Conservation (phyloP, 1,140 invertebrate genomes). For the Asbolus verrucosus region DNA sequence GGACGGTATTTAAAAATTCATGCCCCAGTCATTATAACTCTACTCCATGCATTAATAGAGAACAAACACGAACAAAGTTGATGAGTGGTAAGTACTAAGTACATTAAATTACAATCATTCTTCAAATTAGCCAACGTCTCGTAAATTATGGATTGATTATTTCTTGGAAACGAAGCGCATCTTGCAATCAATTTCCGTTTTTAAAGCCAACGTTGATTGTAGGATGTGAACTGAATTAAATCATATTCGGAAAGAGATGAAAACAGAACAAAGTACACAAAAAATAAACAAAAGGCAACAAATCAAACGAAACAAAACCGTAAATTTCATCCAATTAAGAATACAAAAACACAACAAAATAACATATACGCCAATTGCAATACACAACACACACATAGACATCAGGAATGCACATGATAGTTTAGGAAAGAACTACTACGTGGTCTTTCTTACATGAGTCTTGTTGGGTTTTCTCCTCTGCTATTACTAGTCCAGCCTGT, state of each 20-base stretch:
- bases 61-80: constrained; percentile 14
- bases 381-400: constrained; percentile 38
- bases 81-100: constrained; percentile 18
- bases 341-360: constrained; percentile 33
- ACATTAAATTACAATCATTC: constrained; percentile 27
- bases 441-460: constrained; percentile 79
- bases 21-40: constrained; percentile 17
- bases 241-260: background rate
- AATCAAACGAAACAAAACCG: constrained; percentile 9
- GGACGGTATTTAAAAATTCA: constrained; percentile 24
- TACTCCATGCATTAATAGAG: constrained; percentile 30
- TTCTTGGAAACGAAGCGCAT: background rate
- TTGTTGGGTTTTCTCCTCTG: constrained; percentile 82
- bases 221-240: constrained; percentile 21
- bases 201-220: constrained; percentile 2
- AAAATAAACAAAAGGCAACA: constrained; percentile 19
- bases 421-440: constrained; percentile 29
- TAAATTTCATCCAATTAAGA: constrained; percentile 17
- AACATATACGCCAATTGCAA: constrained; percentile 31
- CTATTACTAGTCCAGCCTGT: constrained; percentile 79
- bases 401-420: constrained; percentile 36
- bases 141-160: background rate
- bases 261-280: constrained; percentile 10
- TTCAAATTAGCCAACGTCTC: background rate
- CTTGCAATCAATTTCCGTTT: constrained; percentile 3